These are phyloP conservation scores for Oligia strigilis DNA, from an alignment of 2,888 invertebrate genomes.

Conservation along the genomic window DNA sequence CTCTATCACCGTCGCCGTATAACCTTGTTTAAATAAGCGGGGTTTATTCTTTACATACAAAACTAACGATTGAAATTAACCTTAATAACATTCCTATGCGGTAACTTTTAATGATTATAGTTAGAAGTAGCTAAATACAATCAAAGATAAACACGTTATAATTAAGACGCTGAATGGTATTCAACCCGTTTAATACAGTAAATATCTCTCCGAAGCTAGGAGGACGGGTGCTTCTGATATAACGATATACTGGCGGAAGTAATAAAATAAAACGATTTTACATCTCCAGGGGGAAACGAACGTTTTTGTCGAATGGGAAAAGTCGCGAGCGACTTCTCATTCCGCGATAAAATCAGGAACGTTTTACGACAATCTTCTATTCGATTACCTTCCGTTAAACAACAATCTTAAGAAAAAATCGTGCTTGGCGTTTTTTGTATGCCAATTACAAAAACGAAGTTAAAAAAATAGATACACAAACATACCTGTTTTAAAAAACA, in stretches of 20 bases:
- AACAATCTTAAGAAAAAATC: slow-evolving; percentile 85
- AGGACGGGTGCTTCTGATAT: slow-evolving; percentile 83
- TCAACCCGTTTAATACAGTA: slow-evolving; percentile 76
- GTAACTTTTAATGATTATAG: slow-evolving; percentile 25
- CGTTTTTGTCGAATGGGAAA: slow-evolving; percentile 90
- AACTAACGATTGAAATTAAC: slow-evolving; percentile 49
- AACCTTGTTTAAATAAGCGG: slow-evolving; percentile 39
- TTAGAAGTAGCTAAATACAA: not conserved
- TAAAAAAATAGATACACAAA: slow-evolving; percentile 12
- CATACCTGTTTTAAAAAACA: not conserved
- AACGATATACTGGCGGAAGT: slow-evolving; percentile 89
- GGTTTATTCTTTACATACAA: slow-evolving; percentile 25
- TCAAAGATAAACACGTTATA: slow-evolving; percentile 37
- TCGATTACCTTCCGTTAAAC: slow-evolving; percentile 89
- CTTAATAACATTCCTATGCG: slow-evolving; percentile 57
- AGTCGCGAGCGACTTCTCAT: slow-evolving; percentile 90
- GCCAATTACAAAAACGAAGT: slow-evolving; percentile 64
- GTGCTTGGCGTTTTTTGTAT: slow-evolving; percentile 75
- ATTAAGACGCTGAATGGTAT: slow-evolving; percentile 45
- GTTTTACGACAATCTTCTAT: slow-evolving; percentile 90
- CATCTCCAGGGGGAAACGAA: slow-evolving; percentile 89
- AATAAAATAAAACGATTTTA: slow-evolving; percentile 91
- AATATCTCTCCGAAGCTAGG: slow-evolving; percentile 78
- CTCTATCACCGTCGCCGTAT: slow-evolving; percentile 51
- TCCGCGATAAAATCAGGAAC: slow-evolving; percentile 89